A percentile compares a stretch with the other conserved stretches of the same genome.
phyloP scores from a whole-genome alignment of 1,140 invertebrate genomes.

The Colletes latitarsis region DNA sequence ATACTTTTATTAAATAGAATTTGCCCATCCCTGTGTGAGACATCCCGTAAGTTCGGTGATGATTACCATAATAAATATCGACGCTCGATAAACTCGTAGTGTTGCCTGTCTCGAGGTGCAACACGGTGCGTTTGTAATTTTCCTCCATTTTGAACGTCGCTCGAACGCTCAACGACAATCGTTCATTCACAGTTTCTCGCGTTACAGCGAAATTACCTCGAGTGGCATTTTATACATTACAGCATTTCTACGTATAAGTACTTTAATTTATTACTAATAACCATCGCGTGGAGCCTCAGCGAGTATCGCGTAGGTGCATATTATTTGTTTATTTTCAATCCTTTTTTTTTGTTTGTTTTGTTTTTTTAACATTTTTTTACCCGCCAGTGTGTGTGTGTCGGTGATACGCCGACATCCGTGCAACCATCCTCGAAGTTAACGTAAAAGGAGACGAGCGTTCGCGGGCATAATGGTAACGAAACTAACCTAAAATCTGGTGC shows the following conservation, averaged over 20 bases:
- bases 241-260: background rate
- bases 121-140: background rate
- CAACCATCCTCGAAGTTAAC: conserved; percentile 8
- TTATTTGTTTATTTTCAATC: conserved; percentile 4
- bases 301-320: background rate
- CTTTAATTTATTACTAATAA: conserved; percentile 26
- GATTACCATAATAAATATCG: no score
- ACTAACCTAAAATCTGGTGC: background rate
- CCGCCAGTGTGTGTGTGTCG: background rate
- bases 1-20: no score
- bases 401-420: background rate
- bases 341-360: background rate
- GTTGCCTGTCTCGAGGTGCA: conserved; percentile 16
- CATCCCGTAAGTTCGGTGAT: no score
- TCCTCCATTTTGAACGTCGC: no score
- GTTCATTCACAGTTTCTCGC: background rate
- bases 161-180: no score
- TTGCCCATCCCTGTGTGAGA: no score
- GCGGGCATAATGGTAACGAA: background rate
- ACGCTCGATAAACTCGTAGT: background rate
- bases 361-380: conserved; percentile 7
- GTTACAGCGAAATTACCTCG: background rate
- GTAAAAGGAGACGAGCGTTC: background rate
- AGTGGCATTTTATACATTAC: background rate
- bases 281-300: background rate